These are phyloP conservation scores for Sebastes steindachneri DNA, from an alignment of 2,797 vertebrate species.

Conservation along the genomic window DNA sequence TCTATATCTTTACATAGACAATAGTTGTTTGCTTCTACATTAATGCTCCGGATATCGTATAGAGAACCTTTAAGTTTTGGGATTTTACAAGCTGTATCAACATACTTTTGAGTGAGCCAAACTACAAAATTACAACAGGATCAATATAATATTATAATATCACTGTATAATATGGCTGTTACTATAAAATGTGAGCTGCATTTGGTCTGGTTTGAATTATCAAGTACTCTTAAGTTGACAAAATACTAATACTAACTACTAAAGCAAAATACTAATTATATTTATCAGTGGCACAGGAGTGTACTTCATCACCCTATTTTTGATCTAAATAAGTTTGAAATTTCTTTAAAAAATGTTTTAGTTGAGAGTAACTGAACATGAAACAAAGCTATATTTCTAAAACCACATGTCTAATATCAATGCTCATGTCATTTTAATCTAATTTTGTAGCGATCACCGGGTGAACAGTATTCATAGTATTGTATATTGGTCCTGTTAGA, in stretches of 20 bases:
- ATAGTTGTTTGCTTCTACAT: too few relatives aligned
- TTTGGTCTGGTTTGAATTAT: neutral
- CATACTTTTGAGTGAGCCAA: neutral
- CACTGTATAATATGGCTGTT: neutral
- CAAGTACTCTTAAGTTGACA: neutral
- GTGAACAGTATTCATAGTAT: neutral
- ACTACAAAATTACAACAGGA: neutral
- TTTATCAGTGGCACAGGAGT: neutral
- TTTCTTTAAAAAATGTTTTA: neutral
- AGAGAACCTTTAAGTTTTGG: too few relatives aligned
- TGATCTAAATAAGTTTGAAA: neutral
- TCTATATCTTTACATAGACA: too few relatives aligned
- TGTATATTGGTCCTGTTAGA: neutral
- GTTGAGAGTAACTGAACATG: neutral
- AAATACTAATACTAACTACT: neutral
- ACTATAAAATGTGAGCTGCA: neutral
- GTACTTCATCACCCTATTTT: neutral
- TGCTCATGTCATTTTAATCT: too few relatives aligned
- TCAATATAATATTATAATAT: neutral
- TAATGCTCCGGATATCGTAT: too few relatives aligned
- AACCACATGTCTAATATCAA: too few relatives aligned
- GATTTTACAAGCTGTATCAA: too few relatives aligned
- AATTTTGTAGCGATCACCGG: neutral
- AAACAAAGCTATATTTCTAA: neutral
- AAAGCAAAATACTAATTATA: neutral